Conservation (phyloP, 35 echinoderm and acorn worm genomes). For the Diadema setosum region DNA sequence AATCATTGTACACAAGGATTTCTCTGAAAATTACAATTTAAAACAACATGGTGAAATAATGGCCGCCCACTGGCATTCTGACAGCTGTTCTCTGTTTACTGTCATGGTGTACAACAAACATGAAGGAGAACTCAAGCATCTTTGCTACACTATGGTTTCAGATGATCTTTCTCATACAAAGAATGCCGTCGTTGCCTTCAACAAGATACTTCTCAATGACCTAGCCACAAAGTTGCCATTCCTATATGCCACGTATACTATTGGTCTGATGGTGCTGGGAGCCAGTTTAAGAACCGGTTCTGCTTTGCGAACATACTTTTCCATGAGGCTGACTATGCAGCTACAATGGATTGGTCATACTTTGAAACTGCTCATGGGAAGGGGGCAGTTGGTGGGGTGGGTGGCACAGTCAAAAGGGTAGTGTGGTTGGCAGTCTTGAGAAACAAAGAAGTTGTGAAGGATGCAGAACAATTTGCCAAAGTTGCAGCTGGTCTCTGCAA, state of each 20-base stretch:
- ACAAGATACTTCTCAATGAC: constrained; percentile 22
- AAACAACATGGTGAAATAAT: constrained; percentile 30
- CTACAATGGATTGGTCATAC: constrained; percentile 16
- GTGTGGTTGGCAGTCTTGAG: not conserved
- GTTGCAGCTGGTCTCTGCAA: not conserved
- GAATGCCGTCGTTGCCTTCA: constrained; percentile 29
- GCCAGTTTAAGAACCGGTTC: constrained; percentile 48
- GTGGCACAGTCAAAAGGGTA: constrained; percentile 25
- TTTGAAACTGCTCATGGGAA: constrained; percentile 58
- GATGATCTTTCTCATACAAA: constrained; percentile 46
- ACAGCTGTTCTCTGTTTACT: constrained; percentile 15
- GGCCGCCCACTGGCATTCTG: constrained; percentile 8
- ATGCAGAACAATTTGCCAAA: not conserved
- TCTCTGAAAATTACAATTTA: not conserved
- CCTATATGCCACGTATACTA: constrained; percentile 20
- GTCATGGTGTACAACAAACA: not conserved
- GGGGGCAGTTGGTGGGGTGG: constrained; percentile 43
- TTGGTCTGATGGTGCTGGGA: constrained; percentile 57
- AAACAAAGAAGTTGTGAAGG: not conserved
- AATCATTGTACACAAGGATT: constrained; percentile 31
- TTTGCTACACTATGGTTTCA: constrained; percentile 6
- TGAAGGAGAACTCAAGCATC: not conserved
- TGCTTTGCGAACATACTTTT: constrained; percentile 34
- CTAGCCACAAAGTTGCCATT: constrained; percentile 11
- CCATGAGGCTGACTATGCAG: constrained; percentile 19